Base-by-base conservation (phyloP, 2,797 vertebrate species). In the Amphiprion clarkii region DNA sequence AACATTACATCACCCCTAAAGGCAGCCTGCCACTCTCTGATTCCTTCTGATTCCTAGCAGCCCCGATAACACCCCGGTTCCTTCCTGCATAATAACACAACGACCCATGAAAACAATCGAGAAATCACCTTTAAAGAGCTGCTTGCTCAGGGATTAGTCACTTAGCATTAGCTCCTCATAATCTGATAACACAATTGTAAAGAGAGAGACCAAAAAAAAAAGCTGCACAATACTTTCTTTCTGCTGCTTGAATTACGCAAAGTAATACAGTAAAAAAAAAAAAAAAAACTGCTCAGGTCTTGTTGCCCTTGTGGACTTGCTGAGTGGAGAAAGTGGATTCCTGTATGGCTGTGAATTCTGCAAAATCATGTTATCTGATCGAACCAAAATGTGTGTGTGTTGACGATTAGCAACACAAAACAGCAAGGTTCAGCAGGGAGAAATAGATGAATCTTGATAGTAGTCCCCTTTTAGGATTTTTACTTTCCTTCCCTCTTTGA, bases 1-100 rank as follows among this genome's bases (percentile, higher is more conserved):
- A 93, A 93, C 91, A 94, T 93, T 91, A 93, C 92, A 92, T 94
- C 90, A 93, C 85, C 79, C 84, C 79, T 78, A 67, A 86, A 90
- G 78, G 74, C 85, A 69, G 83, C 59, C 78, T 71, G 79, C 78
- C 81, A 74, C 77, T 71, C 69, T 86, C 76, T 67, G 66, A 83
- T 74, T 88, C 80, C 74, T 67, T 74, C 67, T 44, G 71, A 89
- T 73, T 88, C 79, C 82, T 55, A 58, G n/a, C 78, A 71, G 83
- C 65, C 76, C 84, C 78, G 93, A 93, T 93, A 93, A 92, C 76
- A 55, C 56, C 60, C 66, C 27, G 75, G 81, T 94, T 94, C 93
- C 92, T 93, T 94, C 92, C 92, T 88, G 78, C 52, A 59, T 76
- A 86, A 87, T 81, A 91, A 91, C 87, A 91, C 82, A 69, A 61